Evolutionary conservation across 2,888 invertebrate species (phyloP), one percentile per base, ranked within the genome.

Genomic region (Macaria liturata): DNA sequence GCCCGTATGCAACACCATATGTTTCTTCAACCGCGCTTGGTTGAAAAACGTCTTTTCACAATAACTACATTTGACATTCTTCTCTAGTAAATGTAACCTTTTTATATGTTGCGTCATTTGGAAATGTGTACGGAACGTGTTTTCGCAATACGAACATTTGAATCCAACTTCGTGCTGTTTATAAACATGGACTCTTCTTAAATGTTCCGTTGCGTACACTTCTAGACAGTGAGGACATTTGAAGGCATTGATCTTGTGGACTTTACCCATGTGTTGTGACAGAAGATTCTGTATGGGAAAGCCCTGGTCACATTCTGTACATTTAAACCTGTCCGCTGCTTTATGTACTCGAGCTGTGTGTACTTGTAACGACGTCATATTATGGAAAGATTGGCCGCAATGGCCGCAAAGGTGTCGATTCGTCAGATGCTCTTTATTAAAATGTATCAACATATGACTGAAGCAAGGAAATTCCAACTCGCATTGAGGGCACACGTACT

Each of bases 1-100:
- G 1, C 91, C 91, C 4, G 86, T 82, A 66, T 93, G 93, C 54
- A 86, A 86, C 6, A 88, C 83, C 79, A 90, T 88, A 55, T 93
- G 93, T 64, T 74, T 76, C 63, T 79, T 88, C 42, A 90, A 60
- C 3, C 83, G 74, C 30, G 76, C 77, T 1, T 69, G 62, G 46
- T 88, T 84, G 61, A 88, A 88, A 48, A 88, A 88, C 44, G 66
- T 75, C 47, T 85, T 81, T 3, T 70, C 75, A 57, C 89, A 88
- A 0, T 84, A 64, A 0, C 80, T 67, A 46, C 88, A 88, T 56
- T 84, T 76, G 0, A 83, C 82, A 55, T 86, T 88, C 54, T 82
- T 88, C 64, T 89, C 89, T 58, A 86, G 84, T 8, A 86, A 70
- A 67, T 89, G 89, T 7, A 76, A 74, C 6, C 86, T 72, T 46